These are phyloP conservation scores for Leptinotarsa peninsularis DNA, from an alignment of 2,888 invertebrate genomes.

Conservation along the genomic window DNA sequence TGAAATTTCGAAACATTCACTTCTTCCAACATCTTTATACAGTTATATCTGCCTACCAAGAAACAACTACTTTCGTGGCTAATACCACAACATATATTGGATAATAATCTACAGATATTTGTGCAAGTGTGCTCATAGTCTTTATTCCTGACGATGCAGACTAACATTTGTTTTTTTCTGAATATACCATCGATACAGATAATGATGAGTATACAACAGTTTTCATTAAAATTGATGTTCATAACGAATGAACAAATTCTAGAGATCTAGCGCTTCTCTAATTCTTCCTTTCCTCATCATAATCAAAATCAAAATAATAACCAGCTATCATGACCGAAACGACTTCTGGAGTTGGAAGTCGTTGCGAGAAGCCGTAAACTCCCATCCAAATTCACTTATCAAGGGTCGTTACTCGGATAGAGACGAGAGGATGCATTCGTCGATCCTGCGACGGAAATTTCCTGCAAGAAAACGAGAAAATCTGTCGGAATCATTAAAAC, in stretches of 20 bases:
- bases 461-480: slow-evolving; percentile 43
- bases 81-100: too few species aligned
- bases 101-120: too few species aligned
- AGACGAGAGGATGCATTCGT: slow-evolving; percentile 19
- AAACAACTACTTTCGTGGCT: too few species aligned
- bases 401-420: slow-evolving; percentile 5
- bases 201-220: too few species aligned
- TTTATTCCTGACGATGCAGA: too few species aligned
- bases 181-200: too few species aligned
- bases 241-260: too few species aligned
- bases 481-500: slow-evolving; percentile 43
- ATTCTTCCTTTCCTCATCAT: neutral
- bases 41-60: too few species aligned
- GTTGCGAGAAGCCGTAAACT: slow-evolving; percentile 1
- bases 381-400: slow-evolving; percentile 15
- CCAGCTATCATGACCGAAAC: neutral
- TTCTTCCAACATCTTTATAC: too few species aligned
- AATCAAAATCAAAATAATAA: neutral
- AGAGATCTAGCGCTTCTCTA: neutral
- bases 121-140: too few species aligned
- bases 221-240: neutral
- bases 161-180: too few species aligned
- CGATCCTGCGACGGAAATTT: slow-evolving; percentile 36
- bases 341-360: neutral
- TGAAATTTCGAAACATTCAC: too few species aligned